Evolutionary conservation across 2,113 vertebrate genomes (phyloP).

Genomic region (Catagonus wagneri): DNA sequence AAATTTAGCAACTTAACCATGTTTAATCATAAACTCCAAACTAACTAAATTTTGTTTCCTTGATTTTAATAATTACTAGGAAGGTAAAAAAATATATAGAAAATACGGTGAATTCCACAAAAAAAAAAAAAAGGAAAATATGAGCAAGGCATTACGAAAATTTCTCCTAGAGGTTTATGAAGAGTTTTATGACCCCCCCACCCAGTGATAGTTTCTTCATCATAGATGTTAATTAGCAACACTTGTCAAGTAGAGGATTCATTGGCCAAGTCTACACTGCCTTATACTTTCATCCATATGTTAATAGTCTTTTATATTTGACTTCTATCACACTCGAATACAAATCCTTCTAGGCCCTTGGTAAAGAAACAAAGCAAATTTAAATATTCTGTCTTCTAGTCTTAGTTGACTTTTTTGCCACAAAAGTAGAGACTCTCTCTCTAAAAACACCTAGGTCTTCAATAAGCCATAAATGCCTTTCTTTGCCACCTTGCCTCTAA

Average conservation of each 20-base stretch:
- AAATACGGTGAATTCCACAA: neutral
- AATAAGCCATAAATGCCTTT: neutral
- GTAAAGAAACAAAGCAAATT: conserved; percentile 16
- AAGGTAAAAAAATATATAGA: neutral
- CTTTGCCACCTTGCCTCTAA: neutral
- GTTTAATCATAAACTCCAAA: conserved; percentile 43
- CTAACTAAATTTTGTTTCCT: conserved; percentile 16
- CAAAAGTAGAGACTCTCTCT: neutral
- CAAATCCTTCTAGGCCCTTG: conserved; percentile 16
- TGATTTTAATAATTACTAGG: conserved; percentile 43
- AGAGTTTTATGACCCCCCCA: neutral
- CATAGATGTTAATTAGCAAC: neutral
- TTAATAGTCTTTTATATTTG: neutral
- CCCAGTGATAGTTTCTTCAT: neutral
- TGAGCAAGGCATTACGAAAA: neutral
- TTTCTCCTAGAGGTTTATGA: neutral
- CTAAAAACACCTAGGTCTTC: neutral
- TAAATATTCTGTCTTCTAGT: conserved; percentile 15
- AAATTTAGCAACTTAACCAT: conserved; percentile 41
- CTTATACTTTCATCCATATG: neutral
- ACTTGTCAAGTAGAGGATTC: neutral
- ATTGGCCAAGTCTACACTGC: neutral
- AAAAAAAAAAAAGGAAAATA: neutral
- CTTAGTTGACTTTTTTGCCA: conserved; percentile 1
- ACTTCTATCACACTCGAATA: neutral